Base-by-base conservation (phyloP, 2,113 vertebrate species). In the Clarias gariepinus region DNA sequence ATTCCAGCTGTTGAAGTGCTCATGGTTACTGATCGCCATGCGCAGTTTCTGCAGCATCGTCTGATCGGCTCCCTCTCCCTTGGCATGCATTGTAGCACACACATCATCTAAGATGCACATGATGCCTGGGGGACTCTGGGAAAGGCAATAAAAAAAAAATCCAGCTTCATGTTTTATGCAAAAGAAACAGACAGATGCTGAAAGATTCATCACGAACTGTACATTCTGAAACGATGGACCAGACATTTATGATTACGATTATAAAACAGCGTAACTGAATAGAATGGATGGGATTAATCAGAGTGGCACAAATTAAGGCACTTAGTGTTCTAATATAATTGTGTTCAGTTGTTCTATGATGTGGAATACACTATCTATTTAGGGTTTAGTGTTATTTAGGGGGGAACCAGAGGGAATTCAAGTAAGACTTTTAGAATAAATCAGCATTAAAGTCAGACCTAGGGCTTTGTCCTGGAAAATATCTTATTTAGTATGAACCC, bases 1-100 rank as follows among this genome's bases (percentile, higher is more conserved):
- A 92, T 99, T 99, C 98, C 98, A 99, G 96, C 98, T 99, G 95
- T 99, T 99, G 95, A 99, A 99, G 92, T 99, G 98, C 71, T 99
- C 98, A 0, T 99, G 98, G n/a, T 94, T 97, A 91, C 97, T 97
- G 88, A 98, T 98, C 92, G 96, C 96, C 94, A 98, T 96, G 89
- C 98, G 92, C 57, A 99, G 97, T 79, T 99, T 99, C 93, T 99
- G 98, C 52, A 99, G 95, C 94, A 99, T 95, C 0, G 98, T 99
- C 93, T 98, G 97, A 91, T 99, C 98, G 0, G 98, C 98, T 0
- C 98, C 98, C 89, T 98, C 98, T 0, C 96, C 98, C 86, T 98
- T 98, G 0, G 98, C 98, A 0, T 99, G 98, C 98, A 99, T 99
- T 1, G 98, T 99, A 93, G 98, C 98, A 0, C 98, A 99, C 21